These are phyloP conservation scores for Eupristina koningsbergeri DNA, from an alignment of 1,140 invertebrate species.

Conservation along the genomic window DNA sequence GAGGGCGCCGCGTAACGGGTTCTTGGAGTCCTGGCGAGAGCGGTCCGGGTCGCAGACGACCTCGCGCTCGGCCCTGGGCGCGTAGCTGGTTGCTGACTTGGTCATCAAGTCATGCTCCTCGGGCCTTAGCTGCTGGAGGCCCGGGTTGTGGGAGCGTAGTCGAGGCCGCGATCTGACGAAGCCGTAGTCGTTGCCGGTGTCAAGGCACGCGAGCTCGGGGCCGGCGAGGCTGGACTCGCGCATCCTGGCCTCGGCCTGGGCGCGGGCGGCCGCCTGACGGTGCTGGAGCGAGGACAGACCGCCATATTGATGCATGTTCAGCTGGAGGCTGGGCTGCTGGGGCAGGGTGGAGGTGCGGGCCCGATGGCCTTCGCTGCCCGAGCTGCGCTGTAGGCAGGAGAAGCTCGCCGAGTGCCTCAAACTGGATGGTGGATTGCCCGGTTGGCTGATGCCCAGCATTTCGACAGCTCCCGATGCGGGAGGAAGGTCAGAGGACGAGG, in stretches of 20 bases:
- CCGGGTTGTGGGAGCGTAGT: constrained; percentile 69
- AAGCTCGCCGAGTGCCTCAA: constrained; percentile 74
- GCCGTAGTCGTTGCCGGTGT: constrained; percentile 66
- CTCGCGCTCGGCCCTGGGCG: constrained; percentile 53
- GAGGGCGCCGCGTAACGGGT: constrained; percentile 58
- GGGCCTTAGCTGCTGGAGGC: constrained; percentile 58
- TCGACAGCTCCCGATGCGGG: constrained; percentile 14
- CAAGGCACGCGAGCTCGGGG: constrained; percentile 44
- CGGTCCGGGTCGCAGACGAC: constrained; percentile 14
- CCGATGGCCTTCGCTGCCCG: constrained; percentile 67
- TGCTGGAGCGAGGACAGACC: constrained; percentile 65
- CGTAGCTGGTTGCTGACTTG: constrained; percentile 15
- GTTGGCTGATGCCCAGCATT: constrained; percentile 72
- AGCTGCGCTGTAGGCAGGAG: constrained; percentile 72
- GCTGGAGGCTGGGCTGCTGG: constrained; percentile 65
- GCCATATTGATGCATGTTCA: constrained; percentile 55
- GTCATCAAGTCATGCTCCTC: constrained; percentile 45
- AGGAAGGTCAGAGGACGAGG: background rate
- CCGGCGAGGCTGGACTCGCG: constrained; percentile 38
- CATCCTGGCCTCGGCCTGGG: background rate
- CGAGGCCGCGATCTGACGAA: constrained; percentile 71
- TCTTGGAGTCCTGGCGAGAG: constrained; percentile 19
- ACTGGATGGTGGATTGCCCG: constrained; percentile 69
- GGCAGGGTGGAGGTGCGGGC: constrained; percentile 72
- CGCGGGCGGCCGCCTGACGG: constrained; percentile 15